These are phyloP conservation scores for Sparidentex hasta DNA, from an alignment of 2,797 vertebrate species.

Conservation along the genomic window DNA sequence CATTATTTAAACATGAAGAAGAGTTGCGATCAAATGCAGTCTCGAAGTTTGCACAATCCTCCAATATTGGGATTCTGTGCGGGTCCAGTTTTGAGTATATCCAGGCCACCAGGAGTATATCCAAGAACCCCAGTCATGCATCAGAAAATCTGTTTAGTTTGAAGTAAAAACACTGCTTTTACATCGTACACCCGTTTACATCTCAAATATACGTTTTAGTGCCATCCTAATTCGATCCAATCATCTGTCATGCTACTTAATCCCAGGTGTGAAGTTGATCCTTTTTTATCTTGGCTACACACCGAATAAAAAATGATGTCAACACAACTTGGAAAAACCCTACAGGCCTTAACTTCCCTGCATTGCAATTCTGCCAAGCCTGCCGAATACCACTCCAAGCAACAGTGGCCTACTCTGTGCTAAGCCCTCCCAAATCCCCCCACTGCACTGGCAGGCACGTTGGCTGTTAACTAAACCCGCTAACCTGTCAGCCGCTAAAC, in stretches of 20 bases:
- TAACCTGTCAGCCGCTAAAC: conserved; percentile 84
- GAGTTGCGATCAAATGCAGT: neutral
- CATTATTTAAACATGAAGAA: neutral
- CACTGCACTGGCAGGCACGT: conserved; percentile 72
- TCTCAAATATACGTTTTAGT: conserved; percentile 5
- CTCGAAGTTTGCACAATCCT: neutral
- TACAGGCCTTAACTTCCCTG: conserved; percentile 30
- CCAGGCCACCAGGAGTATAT: neutral
- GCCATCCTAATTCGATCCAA: conserved; percentile 22
- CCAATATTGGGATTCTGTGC: too few species aligned
- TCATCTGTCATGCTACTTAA: conserved; percentile 44
- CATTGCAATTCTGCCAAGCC: conserved; percentile 47
- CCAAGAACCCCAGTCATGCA: neutral
- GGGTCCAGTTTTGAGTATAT: neutral
- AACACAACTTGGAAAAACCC: conserved; percentile 26
- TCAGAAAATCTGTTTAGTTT: neutral
- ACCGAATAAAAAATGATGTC: conserved; percentile 21
- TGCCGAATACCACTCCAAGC: conserved; percentile 68
- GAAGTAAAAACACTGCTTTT: too few species aligned
- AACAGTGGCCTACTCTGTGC: conserved; percentile 71
- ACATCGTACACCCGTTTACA: conserved; percentile 6
- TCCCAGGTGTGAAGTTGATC: conserved; percentile 30
- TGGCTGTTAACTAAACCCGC: conserved; percentile 80
- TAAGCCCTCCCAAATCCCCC: conserved; percentile 80
- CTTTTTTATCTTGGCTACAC: conserved; percentile 8